Evolutionary conservation across 2,797 vertebrate genomes (phyloP), one percentile per base, ranked within the genome.

Genomic region (Melanotaenia maccullochi): DNA sequence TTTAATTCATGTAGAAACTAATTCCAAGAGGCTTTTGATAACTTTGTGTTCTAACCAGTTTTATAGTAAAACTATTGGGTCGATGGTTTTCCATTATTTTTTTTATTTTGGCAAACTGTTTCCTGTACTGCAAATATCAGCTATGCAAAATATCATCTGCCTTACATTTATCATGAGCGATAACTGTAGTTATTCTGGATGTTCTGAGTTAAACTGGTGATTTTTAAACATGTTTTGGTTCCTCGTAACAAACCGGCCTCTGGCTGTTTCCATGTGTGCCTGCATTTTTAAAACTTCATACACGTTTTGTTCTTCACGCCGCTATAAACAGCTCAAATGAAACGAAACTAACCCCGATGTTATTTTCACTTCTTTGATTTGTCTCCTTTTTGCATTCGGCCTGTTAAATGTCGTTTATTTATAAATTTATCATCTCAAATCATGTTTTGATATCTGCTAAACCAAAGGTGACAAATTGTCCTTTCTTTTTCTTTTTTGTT

Each of bases 121-220:
- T 72, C 71, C 66, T 82, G 61, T 84, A 78, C 66, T 68, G 75
- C 73, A 80, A 76, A 89, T 78, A 85, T 85, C 65, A 87, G 65
- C 92, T 94, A 93, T 95, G 93, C 94, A 94, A 93, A 86, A 82
- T 90, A 55, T 75, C 65, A 76, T 62, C 72, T 79, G 81, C 83
- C 75, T 91, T 61, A 54, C 90, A 84, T 82, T 83, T 81, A 74
- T 69, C 77, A 78, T 51, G 24, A 85, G 78, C 77, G 79, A 82
- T 85, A 79, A 72, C 68, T 74, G 54, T 79, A 85, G 72, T 79
- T 72, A 54, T 75, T 85, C 44, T 75, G 79, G 66, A 70, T 79
- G 63, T 72, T 71, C 67, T 65, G 83, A 79, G 81, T 55, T 78
- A 77, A 89, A 25, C 75, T 73, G 76, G 75, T 83, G 61, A 74